Conservation (phyloP, 2,888 invertebrate species). For the Salpingus planirostris region DNA sequence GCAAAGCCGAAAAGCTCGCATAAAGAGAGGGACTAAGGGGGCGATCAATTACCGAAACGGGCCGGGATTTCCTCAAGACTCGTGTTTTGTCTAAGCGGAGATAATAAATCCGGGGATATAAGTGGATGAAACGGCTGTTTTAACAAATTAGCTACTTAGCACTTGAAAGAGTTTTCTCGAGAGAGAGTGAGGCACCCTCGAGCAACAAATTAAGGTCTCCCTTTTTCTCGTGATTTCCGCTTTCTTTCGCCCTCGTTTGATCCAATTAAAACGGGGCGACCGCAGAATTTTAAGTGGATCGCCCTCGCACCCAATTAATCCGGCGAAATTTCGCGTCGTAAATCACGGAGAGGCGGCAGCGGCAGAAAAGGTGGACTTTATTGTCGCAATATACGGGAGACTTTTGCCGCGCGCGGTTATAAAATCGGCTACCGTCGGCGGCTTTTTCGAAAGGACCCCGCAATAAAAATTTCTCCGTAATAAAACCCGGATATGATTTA, state of each 20-base stretch:
- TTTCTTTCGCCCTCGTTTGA: conserved; percentile 35
- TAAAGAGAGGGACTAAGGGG: no score
- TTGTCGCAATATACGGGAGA: neutral
- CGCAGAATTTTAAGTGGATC: conserved; percentile 39
- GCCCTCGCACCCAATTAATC: no score
- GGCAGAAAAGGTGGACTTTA: conserved; percentile 5
- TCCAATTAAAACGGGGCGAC: conserved; percentile 40
- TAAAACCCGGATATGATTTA: conserved; percentile 14
- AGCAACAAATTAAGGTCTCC: conserved; percentile 27
- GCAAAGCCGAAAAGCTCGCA: no score
- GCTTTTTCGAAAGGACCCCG: conserved; percentile 11
- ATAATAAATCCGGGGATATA: conserved; percentile 37
- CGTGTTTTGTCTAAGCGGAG: no score
- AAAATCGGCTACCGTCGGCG: conserved; percentile 1
- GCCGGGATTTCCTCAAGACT: no score
- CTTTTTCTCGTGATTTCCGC: conserved; percentile 28
- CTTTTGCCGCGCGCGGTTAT: neutral
- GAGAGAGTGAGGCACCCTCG: conserved; percentile 21
- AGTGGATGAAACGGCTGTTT: conserved; percentile 38
- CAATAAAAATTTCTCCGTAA: conserved; percentile 12
- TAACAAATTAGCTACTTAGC: conserved; percentile 41
- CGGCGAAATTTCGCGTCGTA: no score
- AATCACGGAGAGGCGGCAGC: no score
- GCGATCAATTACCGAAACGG: no score
- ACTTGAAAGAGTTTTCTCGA: conserved; percentile 37